Conservation (phyloP, 2,113 vertebrate species). For the Lophura nycthemera region DNA sequence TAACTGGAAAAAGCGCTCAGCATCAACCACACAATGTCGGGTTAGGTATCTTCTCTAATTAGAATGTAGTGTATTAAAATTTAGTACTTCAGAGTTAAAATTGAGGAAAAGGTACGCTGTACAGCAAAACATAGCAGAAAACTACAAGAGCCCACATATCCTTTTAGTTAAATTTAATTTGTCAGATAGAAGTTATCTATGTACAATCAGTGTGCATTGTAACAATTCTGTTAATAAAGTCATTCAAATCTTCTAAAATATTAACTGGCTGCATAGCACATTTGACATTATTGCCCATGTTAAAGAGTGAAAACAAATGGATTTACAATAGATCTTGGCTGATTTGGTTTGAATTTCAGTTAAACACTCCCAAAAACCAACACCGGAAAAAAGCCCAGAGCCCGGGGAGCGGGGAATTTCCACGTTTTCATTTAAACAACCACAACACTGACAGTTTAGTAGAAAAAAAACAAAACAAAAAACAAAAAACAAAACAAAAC, state of each 20-base stretch:
- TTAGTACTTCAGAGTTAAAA: constrained; percentile 13
- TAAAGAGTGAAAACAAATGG: constrained; percentile 79
- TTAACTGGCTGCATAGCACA: constrained; percentile 98
- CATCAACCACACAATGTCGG: not conserved
- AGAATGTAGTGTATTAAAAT: not conserved
- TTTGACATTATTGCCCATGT: constrained; percentile 95
- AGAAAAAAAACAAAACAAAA: constrained; percentile 48
- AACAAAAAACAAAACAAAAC: not conserved
- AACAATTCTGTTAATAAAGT: constrained; percentile 93
- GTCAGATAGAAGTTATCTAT: constrained; percentile 95
- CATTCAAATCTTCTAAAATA: constrained; percentile 88
- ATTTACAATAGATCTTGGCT: constrained; percentile 80
- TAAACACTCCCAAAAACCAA: too few species aligned
- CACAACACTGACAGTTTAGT: constrained; percentile 74
- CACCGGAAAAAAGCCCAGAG: too few species aligned
- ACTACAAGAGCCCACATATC: constrained; percentile 75
- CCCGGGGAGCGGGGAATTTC: too few species aligned
- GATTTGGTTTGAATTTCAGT: too few species aligned
- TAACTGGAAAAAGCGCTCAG: not conserved
- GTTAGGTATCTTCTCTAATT: not conserved
- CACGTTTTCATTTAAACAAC: too few species aligned
- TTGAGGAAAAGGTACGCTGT: not conserved
- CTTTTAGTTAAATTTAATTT: constrained; percentile 93
- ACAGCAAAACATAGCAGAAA: constrained; percentile 75
- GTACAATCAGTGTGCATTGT: constrained; percentile 92